Base-by-base conservation (phyloP, 1,140 invertebrate genomes). In the Neodiprion lecontei region DNA sequence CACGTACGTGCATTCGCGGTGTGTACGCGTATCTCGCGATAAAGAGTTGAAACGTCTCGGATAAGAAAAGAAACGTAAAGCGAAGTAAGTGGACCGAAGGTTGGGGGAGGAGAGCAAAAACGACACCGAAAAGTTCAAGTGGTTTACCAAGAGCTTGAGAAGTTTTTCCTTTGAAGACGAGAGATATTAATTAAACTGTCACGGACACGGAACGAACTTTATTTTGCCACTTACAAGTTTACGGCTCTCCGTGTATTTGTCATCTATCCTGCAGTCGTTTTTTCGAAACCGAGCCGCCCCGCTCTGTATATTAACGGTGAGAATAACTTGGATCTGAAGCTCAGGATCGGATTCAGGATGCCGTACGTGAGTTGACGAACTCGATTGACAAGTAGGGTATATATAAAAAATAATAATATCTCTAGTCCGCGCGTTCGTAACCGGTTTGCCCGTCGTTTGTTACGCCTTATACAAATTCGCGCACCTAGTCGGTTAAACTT, bases 151-250 rank as follows among this genome's bases (percentile, higher is more conserved):
- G 82, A 86, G 82, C 85, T 87, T 82, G 82, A 82, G 84, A 86
- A 87, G 80, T 87, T 87, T 87, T 87, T 87, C 79, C 83, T 87
- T 87, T 86, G 83, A 85, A 80, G 84, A 86, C 84, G 85, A 85
- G 85, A 87, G 85, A 86, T 87, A 87, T 87, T 87, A 87, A 87
- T 87, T 87, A 87, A 87, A 87, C 86, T 87, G 86, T 87, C 86
- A 87, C 85, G 84, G 85, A 82, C 86, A 87, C 81, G 84, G 80
- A 48, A 47, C 83, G 78, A 87, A 87, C 86, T 87, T 86, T 87
- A 87, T 87, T 87, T 87, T 81, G 83, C 85, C 86, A 86, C 86
- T 87, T 86, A 87, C 85, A 87, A 87, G 85, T 87, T 86, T 86
- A 85, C 84, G 67, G 10, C 23, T 23, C 67, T 17, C 14, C 9